Percentiles rank a stretch among this genome's conserved stretches.
phyloP scores from a whole-genome alignment of 2,113 vertebrate genomes.

The Alligator mississippiensis region DNA sequence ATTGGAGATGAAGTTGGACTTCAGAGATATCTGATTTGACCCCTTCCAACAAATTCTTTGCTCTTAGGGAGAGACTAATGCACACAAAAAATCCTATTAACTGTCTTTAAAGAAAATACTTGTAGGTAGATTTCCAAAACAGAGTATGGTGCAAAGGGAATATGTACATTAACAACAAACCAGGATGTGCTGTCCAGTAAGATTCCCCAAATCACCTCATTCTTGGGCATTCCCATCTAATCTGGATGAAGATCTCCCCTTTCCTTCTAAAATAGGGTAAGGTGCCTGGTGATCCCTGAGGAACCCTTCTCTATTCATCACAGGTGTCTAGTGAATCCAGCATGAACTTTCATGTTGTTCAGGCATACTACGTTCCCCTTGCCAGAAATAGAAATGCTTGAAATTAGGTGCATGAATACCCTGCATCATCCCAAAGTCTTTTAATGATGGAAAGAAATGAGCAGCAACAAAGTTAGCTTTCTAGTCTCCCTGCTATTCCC shows the following conservation, averaged over 20 bases:
- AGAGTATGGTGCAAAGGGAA: neutral
- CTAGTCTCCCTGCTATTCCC: no score
- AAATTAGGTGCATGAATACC: no score
- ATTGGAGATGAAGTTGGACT: neutral
- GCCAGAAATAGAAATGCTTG: no score
- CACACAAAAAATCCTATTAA: neutral
- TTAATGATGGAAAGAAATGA: no score
- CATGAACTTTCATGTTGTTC: no score
- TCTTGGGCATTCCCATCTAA: neutral
- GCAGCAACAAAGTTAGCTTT: no score
- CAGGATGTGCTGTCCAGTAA: neutral
- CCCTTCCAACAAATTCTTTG: neutral
- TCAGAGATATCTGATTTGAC: neutral
- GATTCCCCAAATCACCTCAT: neutral
- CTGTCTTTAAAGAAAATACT: neutral
- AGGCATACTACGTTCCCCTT: no score
- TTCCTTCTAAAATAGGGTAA: neutral
- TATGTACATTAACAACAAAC: neutral
- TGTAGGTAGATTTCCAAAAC: neutral
- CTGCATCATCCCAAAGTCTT: no score
- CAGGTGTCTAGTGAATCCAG: no score
- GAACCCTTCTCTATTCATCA: neutral
- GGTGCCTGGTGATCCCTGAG: neutral
- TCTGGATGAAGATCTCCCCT: neutral
- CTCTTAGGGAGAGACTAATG: neutral